Evolutionary conservation across 2,888 invertebrate genomes (phyloP), one percentile per base, ranked within the genome.

Genomic region (Disparrhopalites patrizii): DNA sequence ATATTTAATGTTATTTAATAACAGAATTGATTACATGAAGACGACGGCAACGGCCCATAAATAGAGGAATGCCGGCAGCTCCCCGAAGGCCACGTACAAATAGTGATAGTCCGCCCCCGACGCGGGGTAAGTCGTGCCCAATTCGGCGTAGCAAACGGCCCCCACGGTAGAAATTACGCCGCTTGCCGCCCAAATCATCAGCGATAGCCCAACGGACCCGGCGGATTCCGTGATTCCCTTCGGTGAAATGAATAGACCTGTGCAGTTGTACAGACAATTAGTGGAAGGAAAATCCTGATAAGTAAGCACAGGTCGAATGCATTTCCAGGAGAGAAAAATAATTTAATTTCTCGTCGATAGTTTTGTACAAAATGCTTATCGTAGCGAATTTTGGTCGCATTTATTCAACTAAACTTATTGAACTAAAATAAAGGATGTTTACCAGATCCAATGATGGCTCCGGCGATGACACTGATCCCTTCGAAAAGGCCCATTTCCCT

Each of bases 391-490:
- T n/a, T n/a, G n/a, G n/a, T n/a, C n/a, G n/a, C n/a, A n/a, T n/a
- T n/a, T n/a, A 20, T 4, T 10, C 43, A 43, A 43, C 20, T 13
- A 43, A 51, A 25, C 13, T 36, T 36, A 51, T 51, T 7, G 25
- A 4, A 23, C 20, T 51, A 23, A 51, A 51, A 25, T 52, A 23
- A n/a, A 23, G 23, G 10, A 20, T 25, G 3, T n/a, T 60, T 56
- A 73, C 73, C 73, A 2, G 70, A 69, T 3, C 73, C 73, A n/a
- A 74, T 70, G 15, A 72, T 70, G 13, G 70, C 43, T 20, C 65
- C 51, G 68, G 95, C 82, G 77, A 95, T 96, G 72, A 96, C 92
- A 38, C 94, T 94, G 20, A 96, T 83, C 78, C 93, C 89, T 78
- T 93, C 92, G 77, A 92, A 91, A 84, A 96, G 87, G 78, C 85